A percentile compares a stretch with the other conserved stretches of the same genome.
Conservation (phyloP, 1,140 invertebrate species). For the Helicoverpa armigera region DNA sequence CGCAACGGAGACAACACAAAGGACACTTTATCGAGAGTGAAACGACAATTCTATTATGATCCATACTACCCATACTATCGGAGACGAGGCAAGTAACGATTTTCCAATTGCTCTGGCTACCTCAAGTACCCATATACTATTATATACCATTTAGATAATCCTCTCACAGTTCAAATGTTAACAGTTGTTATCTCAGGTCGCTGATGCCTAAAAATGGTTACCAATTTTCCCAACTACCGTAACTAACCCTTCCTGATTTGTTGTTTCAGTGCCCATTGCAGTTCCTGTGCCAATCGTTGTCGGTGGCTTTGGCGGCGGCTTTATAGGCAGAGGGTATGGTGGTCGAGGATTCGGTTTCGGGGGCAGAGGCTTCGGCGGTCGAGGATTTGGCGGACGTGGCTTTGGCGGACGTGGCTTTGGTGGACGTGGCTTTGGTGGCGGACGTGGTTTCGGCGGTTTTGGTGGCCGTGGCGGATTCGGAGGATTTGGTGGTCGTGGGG, state of each 20-base stretch:
- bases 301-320: slow-evolving; percentile 44
- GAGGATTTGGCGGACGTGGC: slow-evolving; percentile 61
- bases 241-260: not conserved
- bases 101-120: not conserved
- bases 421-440: slow-evolving; percentile 47
- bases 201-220: too few species aligned
- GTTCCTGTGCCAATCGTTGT: slow-evolving; percentile 64
- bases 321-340: slow-evolving; percentile 55
- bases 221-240: not conserved
- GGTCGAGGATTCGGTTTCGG: slow-evolving; percentile 61
- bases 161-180: too few species aligned
- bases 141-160: too few species aligned
- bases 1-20: slow-evolving; percentile 39
- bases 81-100: slow-evolving; percentile 53
- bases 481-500: slow-evolving; percentile 58
- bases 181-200: too few species aligned
- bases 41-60: slow-evolving; percentile 63
- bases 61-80: slow-evolving; percentile 51
- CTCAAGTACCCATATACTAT: too few species aligned
- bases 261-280: slow-evolving; percentile 53
- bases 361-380: slow-evolving; percentile 58
- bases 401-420: slow-evolving; percentile 60
- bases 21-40: slow-evolving; percentile 59
- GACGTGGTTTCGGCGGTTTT: slow-evolving; percentile 49
- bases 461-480: slow-evolving; percentile 54